phyloP scores from a whole-genome alignment of 2,797 vertebrate genomes.

The Diglossa cyanea region DNA sequence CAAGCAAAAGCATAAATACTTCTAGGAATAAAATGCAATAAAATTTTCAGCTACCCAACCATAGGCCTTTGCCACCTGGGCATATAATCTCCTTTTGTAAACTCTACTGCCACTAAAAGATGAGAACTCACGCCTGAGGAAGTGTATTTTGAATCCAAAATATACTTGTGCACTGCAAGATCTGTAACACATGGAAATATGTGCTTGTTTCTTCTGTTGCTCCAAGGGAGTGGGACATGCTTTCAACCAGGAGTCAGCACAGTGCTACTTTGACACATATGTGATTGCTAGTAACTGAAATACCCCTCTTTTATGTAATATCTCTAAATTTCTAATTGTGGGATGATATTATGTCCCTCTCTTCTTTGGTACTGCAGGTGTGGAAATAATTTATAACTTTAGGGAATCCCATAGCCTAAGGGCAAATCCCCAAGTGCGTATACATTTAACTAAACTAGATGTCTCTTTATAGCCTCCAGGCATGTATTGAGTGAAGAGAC shows the following conservation, averaged over 20 bases:
- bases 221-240: background rate
- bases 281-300: background rate
- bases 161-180: background rate
- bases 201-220: background rate
- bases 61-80: background rate
- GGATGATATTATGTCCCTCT: background rate
- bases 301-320: background rate
- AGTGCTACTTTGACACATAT: background rate
- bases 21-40: background rate
- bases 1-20: background rate
- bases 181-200: background rate
- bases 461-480: background rate
- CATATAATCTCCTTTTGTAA: background rate
- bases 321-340: background rate
- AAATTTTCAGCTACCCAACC: background rate
- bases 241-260: background rate
- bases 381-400: conserved; percentile 31
- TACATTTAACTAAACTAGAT: background rate
- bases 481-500: background rate
- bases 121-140: background rate
- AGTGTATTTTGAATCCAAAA: background rate
- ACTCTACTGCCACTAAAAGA: background rate
- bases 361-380: background rate
- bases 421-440: background rate
- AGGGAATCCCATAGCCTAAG: background rate